Evolutionary conservation across 30 jellyfish, hydroid and myxozoan species (phyloP).

Genomic region (Mastigias papua): DNA sequence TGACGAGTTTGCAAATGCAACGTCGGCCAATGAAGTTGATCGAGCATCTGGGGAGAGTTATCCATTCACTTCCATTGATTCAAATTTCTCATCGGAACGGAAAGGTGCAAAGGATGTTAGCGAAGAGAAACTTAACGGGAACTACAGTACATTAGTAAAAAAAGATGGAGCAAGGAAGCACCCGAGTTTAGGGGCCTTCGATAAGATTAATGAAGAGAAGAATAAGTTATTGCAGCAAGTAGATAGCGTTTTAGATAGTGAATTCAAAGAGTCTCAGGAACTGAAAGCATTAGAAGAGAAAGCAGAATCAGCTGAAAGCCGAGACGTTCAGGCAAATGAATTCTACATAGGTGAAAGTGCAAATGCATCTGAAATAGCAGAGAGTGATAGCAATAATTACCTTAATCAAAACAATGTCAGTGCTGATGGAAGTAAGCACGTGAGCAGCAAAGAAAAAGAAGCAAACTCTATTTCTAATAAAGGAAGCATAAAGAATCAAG

Average conservation of each 20-base stretch:
- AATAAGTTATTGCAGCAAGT: background rate
- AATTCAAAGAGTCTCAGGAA: background rate
- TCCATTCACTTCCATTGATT: background rate
- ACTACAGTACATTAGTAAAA: background rate
- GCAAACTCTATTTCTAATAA: too few relatives aligned
- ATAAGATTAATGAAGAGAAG: slow-evolving; percentile 10
- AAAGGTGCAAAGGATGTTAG: background rate
- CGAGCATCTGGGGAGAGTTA: background rate
- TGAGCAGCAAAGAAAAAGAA: background rate
- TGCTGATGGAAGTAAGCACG: background rate
- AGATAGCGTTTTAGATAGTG: background rate
- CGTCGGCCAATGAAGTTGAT: background rate
- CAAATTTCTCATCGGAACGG: background rate
- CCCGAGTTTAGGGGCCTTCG: background rate
- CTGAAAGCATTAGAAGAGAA: background rate
- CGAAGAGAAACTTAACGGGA: background rate
- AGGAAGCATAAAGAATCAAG: background rate
- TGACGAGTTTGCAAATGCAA: background rate
- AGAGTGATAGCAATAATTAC: background rate
- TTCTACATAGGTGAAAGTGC: background rate
- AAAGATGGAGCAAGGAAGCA: background rate
- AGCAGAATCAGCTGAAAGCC: background rate
- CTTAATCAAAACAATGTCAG: background rate
- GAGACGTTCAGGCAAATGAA: background rate
- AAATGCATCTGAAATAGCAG: background rate